phyloP scores from a whole-genome alignment of 1,140 invertebrate genomes.

The Temnothorax curvispinosus region DNA sequence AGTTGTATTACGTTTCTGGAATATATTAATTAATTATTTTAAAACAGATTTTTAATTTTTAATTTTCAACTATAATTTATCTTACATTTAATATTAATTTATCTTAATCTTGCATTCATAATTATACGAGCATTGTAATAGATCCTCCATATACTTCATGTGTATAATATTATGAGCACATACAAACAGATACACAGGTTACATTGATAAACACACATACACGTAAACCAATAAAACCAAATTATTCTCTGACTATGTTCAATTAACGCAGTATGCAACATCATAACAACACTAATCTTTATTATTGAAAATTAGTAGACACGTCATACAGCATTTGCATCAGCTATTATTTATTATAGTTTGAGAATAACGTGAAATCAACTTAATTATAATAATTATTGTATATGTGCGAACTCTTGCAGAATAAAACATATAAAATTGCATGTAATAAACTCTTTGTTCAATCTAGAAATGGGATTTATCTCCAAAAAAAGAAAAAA shows the following conservation, averaged over 20 bases:
- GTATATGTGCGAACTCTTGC: neutral
- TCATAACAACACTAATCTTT: neutral
- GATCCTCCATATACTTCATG: neutral
- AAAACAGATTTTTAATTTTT: too few species aligned
- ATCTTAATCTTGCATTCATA: neutral
- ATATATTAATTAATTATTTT: neutral
- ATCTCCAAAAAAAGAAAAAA: neutral
- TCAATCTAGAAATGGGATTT: neutral
- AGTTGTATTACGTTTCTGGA: too few species aligned
- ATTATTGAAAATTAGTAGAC: neutral
- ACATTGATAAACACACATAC: neutral
- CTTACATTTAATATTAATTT: neutral
- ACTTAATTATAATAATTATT: constrained; percentile 18
- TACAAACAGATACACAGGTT: neutral
- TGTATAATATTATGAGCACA: too few species aligned
- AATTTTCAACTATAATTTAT: neutral
- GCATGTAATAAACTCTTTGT: neutral
- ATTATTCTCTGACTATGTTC: neutral
- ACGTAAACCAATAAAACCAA: neutral
- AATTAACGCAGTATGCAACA: neutral
- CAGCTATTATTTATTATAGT: neutral
- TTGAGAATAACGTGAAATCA: neutral
- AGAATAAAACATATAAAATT: neutral
- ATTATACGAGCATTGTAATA: neutral
- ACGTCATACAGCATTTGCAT: neutral